Base-by-base conservation (phyloP, 1,140 invertebrate species). In the Copidosoma floridanum region DNA sequence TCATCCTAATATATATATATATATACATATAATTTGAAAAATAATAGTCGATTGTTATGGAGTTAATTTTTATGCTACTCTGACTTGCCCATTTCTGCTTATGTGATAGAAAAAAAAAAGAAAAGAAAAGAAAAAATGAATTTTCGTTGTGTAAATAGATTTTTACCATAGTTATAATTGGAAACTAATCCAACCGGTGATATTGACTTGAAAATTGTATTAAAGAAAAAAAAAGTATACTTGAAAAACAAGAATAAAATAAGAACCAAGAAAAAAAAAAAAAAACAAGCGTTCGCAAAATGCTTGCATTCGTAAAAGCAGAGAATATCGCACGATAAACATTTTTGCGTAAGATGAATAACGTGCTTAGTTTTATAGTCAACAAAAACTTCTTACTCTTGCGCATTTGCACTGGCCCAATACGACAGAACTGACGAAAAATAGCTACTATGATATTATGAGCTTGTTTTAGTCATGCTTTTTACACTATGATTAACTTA, bases 111-210 rank as follows among this genome's bases (percentile, higher is more conserved):
- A 23, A 44, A n/a, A n/a, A n/a, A n/a, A n/a, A n/a, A n/a, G n/a
- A n/a, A n/a, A n/a, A n/a, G n/a, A n/a, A n/a, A n/a, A n/a, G n/a
- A n/a, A n/a, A n/a, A n/a, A n/a, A 43, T 35, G 1, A 41, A n/a
- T 16, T 53, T 53, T 53, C 11, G 27, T 52, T 59, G 46, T 53
- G 57, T 59, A 59, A 44, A 59, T 59, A 52, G 27, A 44, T 27
- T 32, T 26, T 59, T 53, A 46, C 20, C 41, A 38, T 52, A 52
- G 57, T 52, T n/a, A n/a, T n/a, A 50, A 46, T 52, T 52, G 48
- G 40, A 59, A 44, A 46, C 37, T 27, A 53, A 53, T 53, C 57
- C 41, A 59, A 59, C 14, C 41, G n/a, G 51, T 46, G 27, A 53
- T 46, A 52, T 38, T 38, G 16, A 59, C 47, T 57, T 56, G 40